phyloP scores from a whole-genome alignment of 2,113 vertebrate genomes.

The Condylura cristata region DNA sequence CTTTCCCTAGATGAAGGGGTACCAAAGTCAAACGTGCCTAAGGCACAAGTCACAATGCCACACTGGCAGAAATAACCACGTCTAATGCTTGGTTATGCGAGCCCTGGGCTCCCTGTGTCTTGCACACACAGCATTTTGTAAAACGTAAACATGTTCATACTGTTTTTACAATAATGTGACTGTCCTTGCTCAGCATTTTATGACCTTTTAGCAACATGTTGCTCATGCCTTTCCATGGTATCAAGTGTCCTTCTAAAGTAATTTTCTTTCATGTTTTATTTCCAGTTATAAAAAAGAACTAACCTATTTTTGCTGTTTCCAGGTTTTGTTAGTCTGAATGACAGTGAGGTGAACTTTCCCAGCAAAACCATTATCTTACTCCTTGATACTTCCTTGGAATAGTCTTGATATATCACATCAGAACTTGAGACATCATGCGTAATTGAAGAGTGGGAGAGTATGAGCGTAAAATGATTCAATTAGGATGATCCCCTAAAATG shows the following conservation, averaged over 20 bases:
- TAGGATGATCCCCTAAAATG: accelerated
- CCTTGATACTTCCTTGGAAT: neutral
- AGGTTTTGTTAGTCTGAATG: neutral
- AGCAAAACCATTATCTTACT: neutral
- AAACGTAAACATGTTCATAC: neutral
- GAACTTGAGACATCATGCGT: neutral
- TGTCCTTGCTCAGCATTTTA: neutral
- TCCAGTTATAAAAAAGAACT: neutral
- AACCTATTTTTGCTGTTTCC: neutral
- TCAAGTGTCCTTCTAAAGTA: neutral
- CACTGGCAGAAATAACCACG: neutral
- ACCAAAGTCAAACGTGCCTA: neutral
- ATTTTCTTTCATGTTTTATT: constrained; percentile 3
- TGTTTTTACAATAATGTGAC: neutral
- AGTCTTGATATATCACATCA: neutral
- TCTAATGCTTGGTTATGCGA: neutral
- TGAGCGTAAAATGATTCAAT: neutral
- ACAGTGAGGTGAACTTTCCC: neutral
- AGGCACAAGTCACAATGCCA: neutral
- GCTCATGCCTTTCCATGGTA: neutral
- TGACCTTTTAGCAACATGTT: neutral
- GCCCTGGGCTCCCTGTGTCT: neutral
- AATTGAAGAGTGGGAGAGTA: neutral
- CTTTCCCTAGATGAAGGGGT: neutral
- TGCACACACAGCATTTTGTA: neutral